A percentile compares a stretch with the other conserved stretches of the same genome.
These are phyloP conservation scores for Metaphire vulgaris DNA, from an alignment of 1,140 invertebrate species.

Conservation along the genomic window DNA sequence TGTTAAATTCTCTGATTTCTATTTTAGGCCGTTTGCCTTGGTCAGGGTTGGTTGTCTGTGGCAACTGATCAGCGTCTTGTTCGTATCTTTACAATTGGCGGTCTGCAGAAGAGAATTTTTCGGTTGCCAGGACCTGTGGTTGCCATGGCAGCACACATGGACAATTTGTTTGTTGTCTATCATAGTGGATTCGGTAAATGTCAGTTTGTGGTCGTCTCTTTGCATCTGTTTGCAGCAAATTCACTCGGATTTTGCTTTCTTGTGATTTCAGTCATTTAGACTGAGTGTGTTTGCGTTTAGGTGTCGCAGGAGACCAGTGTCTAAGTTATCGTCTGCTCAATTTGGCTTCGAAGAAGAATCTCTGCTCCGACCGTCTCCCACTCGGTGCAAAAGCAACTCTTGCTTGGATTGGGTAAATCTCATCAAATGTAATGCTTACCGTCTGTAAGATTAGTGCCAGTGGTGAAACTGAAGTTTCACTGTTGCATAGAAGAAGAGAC, in stretches of 20 bases:
- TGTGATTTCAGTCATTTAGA: no score
- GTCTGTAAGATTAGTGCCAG: no score
- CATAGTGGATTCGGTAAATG: constrained; percentile 44
- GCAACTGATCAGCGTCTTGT: constrained; percentile 68
- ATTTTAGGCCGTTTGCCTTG: constrained; percentile 61
- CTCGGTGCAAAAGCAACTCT: constrained; percentile 64
- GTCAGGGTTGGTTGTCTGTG: constrained; percentile 67
- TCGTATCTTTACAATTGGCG: constrained; percentile 74
- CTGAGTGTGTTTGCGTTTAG: constrained; percentile 32
- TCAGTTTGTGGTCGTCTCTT: background rate
- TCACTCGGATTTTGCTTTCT: no score
- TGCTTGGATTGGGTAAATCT: constrained; percentile 66
- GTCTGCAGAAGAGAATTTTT: constrained; percentile 74
- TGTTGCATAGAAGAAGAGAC: no score
- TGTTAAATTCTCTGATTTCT: no score
- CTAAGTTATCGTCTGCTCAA: constrained; percentile 49
- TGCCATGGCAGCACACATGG: constrained; percentile 62
- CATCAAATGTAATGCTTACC: no score
- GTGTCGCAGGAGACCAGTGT: constrained; percentile 52
- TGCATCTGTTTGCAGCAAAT: no score
- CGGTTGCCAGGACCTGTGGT: constrained; percentile 67
- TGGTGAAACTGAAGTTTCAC: no score
- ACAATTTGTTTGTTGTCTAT: constrained; percentile 69
- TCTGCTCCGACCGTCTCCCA: constrained; percentile 56
- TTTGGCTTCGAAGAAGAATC: constrained; percentile 40